Evolutionary conservation across 1,140 invertebrate genomes (phyloP), one percentile per base, ranked within the genome.

Genomic region (Hyles vespertilio): DNA sequence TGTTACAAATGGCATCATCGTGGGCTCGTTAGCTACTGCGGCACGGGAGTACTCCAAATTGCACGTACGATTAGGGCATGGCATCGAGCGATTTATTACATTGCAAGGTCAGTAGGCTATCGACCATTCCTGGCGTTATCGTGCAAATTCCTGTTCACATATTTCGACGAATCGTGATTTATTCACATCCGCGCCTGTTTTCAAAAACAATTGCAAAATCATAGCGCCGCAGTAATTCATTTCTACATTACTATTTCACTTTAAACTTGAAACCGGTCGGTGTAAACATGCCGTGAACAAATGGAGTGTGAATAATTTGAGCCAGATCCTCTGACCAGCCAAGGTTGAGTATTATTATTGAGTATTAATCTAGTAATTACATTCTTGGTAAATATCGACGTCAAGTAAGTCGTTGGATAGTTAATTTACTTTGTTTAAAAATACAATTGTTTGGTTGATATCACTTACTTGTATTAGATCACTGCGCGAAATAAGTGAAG

Each of bases 291-390:
- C 73, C 46, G 58, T 10, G 22, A 52, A 48, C 52, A 53, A 47
- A 59, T 49, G 36, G 44, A 34, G 34, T 69, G 70, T 69, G 71
- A 72, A 77, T 70, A 77, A 81, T 67, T 73, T 60, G 67, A 72
- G 67, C 70, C 77, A 77, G 73, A 67, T 67, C 59, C 56, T 72
- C 59, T 70, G 76, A 56, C 78, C 74, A 74, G 79, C 72, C 81
- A 82, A 84, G 81, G 81, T 81, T 72, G 58, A 52, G 59, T 56
- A 32, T 47, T 33, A 11, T 33, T 32, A 5, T 3, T 56, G 47
- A 2, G 33, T 3, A 34, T 33, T 11, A n/a, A 56, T n/a, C 9
- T 34, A 47, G 36, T 43, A 11, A 9, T 32, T 33, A 51, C 22
- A 51, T 51, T 54, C 4, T 12, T 10, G 10, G 33, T 10, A 46